A percentile compares a stretch with the other conserved stretches of the same genome.
Conservation (phyloP, 2,888 invertebrate genomes). For the Sesamia inferens region DNA sequence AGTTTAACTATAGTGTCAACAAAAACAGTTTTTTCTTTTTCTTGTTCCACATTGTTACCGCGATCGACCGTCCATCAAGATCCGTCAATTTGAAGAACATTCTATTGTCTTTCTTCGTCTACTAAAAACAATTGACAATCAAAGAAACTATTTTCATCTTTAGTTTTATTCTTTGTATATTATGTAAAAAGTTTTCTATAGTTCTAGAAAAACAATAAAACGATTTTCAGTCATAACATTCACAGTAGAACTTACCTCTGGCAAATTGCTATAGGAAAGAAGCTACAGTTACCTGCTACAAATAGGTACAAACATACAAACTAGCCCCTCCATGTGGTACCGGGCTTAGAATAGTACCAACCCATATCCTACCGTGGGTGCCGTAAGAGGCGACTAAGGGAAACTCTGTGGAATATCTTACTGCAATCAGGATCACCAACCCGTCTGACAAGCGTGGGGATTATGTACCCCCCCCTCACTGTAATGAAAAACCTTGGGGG, state of each 20-base stretch:
- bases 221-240: not conserved
- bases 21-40: slow-evolving; percentile 13
- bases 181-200: not conserved
- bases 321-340: too few relatives aligned
- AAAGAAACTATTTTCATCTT: not conserved
- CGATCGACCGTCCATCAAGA: slow-evolving; percentile 1
- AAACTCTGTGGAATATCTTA: too few relatives aligned
- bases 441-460: too few relatives aligned
- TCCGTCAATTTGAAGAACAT: slow-evolving; percentile 18
- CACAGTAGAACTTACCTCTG: not conserved
- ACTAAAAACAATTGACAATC: not conserved
- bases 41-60: not conserved
- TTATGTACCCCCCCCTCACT: too few relatives aligned
- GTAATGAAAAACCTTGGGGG: too few relatives aligned
- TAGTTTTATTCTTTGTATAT: not conserved
- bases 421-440: too few relatives aligned
- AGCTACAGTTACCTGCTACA: not conserved
- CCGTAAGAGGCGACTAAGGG: too few relatives aligned
- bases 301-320: not conserved
- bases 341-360: too few relatives aligned
- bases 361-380: too few relatives aligned
- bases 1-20: slow-evolving; percentile 19
- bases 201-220: not conserved
- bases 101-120: not conserved
- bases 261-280: not conserved